Percentiles rank a stretch among this genome's conserved stretches.
phyloP scores from a whole-genome alignment of 2,888 invertebrate species.

The Acanthopleura granulata region DNA sequence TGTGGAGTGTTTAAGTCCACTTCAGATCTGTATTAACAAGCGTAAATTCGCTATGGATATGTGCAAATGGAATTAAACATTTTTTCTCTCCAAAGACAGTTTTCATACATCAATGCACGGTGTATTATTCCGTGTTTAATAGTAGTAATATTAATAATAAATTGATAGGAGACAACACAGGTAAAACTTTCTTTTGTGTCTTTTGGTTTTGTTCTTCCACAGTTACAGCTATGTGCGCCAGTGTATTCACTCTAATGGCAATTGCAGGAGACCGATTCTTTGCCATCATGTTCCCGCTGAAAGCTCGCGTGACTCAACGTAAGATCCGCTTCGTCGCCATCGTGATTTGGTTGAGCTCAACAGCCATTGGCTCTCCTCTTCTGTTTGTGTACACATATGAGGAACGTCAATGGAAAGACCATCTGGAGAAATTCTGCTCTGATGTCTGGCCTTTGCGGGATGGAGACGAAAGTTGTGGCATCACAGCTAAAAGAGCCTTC shows the following conservation, averaged over 20 bases:
- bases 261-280: slow-evolving; percentile 60
- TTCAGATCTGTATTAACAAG: too few species aligned
- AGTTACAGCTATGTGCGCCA: slow-evolving; percentile 59
- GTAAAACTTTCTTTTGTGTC: too few species aligned
- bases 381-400: slow-evolving; percentile 49
- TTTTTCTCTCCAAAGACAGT: too few species aligned
- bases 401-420: slow-evolving; percentile 51
- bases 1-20: too few species aligned
- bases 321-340: slow-evolving; percentile 48
- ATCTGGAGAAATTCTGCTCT: slow-evolving; percentile 54
- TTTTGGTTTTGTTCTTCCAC: slow-evolving; percentile 15
- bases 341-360: slow-evolving; percentile 46
- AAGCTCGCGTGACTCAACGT: slow-evolving; percentile 51
- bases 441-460: slow-evolving; percentile 51
- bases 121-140: too few species aligned
- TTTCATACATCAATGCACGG: too few species aligned
- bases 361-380: slow-evolving; percentile 48
- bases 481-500: slow-evolving; percentile 48
- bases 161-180: too few species aligned
- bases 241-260: slow-evolving; percentile 54
- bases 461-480: slow-evolving; percentile 45
- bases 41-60: too few species aligned
- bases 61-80: too few species aligned
- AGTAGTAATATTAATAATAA: too few species aligned
- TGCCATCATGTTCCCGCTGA: slow-evolving; percentile 59